These are phyloP conservation scores for Andricus quercusramuli DNA, from an alignment of 2,888 invertebrate genomes.

Conservation along the genomic window DNA sequence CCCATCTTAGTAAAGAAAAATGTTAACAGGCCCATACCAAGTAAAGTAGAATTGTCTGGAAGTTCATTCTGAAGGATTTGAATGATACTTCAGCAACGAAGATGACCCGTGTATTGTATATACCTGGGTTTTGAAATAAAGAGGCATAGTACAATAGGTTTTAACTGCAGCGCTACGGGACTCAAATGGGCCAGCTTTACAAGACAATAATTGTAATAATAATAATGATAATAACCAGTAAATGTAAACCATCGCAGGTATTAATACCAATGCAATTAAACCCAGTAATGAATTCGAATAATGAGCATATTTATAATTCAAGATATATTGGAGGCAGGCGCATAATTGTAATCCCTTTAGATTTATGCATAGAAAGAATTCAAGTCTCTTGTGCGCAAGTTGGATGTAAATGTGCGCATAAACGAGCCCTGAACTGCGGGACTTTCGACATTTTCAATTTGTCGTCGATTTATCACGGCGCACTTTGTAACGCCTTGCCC, in stretches of 20 bases:
- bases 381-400: constrained; percentile 6
- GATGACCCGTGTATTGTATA: no score
- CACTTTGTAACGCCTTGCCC: constrained; percentile 51
- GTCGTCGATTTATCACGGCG: constrained; percentile 32
- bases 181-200: no score
- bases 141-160: no score
- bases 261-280: neutral
- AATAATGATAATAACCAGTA: no score
- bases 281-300: neutral
- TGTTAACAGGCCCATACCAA: no score
- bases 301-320: neutral
- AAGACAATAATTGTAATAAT: no score
- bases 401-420: constrained; percentile 20
- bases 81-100: no score
- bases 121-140: no score
- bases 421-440: constrained; percentile 11
- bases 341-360: neutral
- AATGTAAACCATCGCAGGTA: neutral
- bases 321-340: neutral
- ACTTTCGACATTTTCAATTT: constrained; percentile 41
- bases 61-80: no score
- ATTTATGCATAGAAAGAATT: constrained; percentile 6
- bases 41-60: no score
- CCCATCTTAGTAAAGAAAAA: no score
- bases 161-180: no score